Conservation (phyloP, 2,113 vertebrate genomes). For the Typhlomys cinereus region DNA sequence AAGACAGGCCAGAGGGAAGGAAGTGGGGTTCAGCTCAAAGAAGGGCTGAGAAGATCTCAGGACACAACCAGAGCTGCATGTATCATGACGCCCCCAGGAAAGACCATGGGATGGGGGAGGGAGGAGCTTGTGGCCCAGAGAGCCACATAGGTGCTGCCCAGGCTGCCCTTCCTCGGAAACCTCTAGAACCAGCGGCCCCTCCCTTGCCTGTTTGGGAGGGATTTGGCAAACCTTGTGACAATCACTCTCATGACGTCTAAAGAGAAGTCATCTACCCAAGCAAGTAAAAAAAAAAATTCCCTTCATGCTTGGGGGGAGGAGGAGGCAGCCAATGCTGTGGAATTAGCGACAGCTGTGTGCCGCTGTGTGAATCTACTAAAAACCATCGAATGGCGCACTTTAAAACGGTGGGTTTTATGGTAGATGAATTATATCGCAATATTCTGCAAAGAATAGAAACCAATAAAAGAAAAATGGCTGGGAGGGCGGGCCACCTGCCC, state of each 20-base stretch:
- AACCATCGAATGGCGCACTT: background rate
- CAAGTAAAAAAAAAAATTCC: background rate
- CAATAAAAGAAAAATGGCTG: background rate
- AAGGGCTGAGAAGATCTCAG: too few species aligned
- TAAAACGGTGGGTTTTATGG: background rate
- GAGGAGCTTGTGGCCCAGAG: background rate
- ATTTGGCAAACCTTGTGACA: background rate
- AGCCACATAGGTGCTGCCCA: background rate
- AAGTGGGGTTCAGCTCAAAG: background rate
- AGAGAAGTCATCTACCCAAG: background rate
- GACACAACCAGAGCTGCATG: rapidly evolving
- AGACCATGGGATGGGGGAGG: background rate
- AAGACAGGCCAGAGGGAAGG: rapidly evolving
- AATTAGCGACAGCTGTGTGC: rapidly evolving
- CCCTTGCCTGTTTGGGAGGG: background rate
- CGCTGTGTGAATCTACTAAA: background rate
- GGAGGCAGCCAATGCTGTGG: background rate
- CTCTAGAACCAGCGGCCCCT: background rate
- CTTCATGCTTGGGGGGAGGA: background rate
- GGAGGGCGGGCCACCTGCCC: rapidly evolving
- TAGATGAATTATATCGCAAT: background rate
- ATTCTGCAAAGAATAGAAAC: background rate
- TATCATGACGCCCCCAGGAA: background rate
- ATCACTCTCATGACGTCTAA: background rate
- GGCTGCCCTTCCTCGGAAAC: background rate